These are phyloP conservation scores for Argyrosomus japonicus DNA, from an alignment of 2,113 vertebrate species.

Conservation along the genomic window DNA sequence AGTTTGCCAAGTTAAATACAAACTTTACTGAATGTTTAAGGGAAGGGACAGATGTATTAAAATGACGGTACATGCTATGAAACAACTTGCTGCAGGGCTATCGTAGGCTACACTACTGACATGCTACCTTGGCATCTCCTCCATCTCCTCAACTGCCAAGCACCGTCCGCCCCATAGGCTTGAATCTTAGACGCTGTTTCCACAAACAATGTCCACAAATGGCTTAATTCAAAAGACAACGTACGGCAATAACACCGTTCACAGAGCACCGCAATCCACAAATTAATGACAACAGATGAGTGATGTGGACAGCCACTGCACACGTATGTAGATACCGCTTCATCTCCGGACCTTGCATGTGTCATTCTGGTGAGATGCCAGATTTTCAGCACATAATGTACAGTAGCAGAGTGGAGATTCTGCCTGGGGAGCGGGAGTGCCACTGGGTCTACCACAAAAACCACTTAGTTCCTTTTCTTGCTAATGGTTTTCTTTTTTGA, in stretches of 20 bases:
- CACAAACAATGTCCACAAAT: not conserved
- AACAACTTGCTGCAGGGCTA: too few species aligned
- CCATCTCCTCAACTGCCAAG: not conserved
- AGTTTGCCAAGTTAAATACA: too few species aligned
- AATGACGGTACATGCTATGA: too few species aligned
- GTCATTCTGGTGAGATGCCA: constrained; percentile 57
- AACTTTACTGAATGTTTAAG: too few species aligned
- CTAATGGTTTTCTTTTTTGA: constrained; percentile 82
- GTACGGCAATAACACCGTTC: not conserved
- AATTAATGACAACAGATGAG: constrained; percentile 4
- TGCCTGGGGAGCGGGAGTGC: constrained; percentile 68
- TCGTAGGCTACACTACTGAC: not conserved
- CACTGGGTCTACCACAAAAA: constrained; percentile 81
- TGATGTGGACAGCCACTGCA: constrained; percentile 11
- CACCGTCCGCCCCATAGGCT: not conserved
- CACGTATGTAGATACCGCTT: not conserved
- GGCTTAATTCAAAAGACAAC: not conserved
- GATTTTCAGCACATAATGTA: constrained; percentile 70
- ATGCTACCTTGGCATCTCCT: not conserved
- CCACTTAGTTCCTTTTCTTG: constrained; percentile 78
- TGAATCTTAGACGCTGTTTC: not conserved
- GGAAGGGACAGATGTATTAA: too few species aligned
- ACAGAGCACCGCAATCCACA: not conserved
- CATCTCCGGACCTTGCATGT: constrained; percentile 34
- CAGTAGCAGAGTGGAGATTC: constrained; percentile 68